Conservation (phyloP, 2,888 invertebrate species). For the Horisme vitalbata region DNA sequence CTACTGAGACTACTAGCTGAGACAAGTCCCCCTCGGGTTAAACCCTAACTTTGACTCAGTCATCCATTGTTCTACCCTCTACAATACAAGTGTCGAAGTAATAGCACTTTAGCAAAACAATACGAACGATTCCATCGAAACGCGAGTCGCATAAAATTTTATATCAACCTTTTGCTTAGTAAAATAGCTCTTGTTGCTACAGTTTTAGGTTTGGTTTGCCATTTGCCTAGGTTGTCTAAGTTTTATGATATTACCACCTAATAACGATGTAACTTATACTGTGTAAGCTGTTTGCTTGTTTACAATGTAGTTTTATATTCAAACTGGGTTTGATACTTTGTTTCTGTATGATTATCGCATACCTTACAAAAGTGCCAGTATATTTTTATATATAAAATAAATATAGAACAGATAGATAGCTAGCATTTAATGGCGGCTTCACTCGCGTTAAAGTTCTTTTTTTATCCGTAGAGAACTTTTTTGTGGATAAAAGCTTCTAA, state of each 20-base stretch:
- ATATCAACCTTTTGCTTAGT: neutral
- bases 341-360: too few relatives aligned
- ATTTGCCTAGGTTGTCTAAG: neutral
- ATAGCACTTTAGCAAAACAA: slow-evolving; percentile 18
- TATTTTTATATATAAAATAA: too few relatives aligned
- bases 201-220: slow-evolving; percentile 7
- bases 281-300: slow-evolving; percentile 10
- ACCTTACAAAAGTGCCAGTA: too few relatives aligned
- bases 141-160: slow-evolving; percentile 15
- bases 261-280: slow-evolving; percentile 12
- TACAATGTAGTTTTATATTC: slow-evolving; percentile 13
- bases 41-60: slow-evolving; percentile 5
- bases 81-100: slow-evolving; percentile 8
- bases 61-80: slow-evolving; percentile 13
- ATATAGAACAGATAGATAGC: too few relatives aligned
- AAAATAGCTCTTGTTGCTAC: slow-evolving; percentile 5
- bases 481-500: too few relatives aligned
- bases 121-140: slow-evolving; percentile 7
- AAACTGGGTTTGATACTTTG: slow-evolving; percentile 3
- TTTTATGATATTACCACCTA: slow-evolving; percentile 20
- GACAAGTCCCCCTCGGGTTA: neutral
- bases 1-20: slow-evolving; percentile 3
- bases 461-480: too few relatives aligned
- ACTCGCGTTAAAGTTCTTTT: too few relatives aligned
- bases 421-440: too few relatives aligned